A percentile compares a stretch with the other conserved stretches of the same genome.
These are phyloP conservation scores for Dolichoris vasculosae DNA, from an alignment of 1,140 invertebrate genomes.

Conservation along the genomic window DNA sequence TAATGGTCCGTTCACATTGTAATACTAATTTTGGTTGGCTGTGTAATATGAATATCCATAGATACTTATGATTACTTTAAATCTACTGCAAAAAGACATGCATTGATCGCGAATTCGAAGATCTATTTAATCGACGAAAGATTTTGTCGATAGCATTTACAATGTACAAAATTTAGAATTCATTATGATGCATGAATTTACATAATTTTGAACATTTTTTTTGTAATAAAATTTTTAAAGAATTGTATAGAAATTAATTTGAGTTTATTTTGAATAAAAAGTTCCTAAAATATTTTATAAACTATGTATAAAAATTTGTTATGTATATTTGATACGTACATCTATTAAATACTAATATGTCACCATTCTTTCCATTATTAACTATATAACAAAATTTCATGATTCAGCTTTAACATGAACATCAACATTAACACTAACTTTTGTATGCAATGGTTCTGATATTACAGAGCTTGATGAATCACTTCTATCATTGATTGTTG, in stretches of 20 bases:
- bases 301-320: constrained; percentile 14
- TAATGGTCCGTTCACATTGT: constrained; percentile 80
- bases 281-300: constrained; percentile 5
- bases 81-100: constrained; percentile 56
- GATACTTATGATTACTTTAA: constrained; percentile 78
- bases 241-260: background rate
- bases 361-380: background rate
- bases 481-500: constrained; percentile 57
- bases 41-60: constrained; percentile 69
- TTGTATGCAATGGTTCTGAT: constrained; percentile 61
- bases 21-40: constrained; percentile 79
- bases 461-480: constrained; percentile 61
- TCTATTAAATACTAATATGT: background rate
- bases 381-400: background rate
- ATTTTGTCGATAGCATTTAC: background rate
- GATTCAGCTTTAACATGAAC: constrained; percentile 22
- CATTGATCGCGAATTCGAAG: constrained; percentile 49
- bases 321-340: constrained; percentile 8
- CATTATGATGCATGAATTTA: background rate
- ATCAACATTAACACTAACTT: constrained; percentile 61
- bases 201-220: background rate
- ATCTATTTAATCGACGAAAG: too few relatives aligned
- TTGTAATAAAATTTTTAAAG: background rate
- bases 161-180: constrained; percentile 1
- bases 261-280: background rate